Evolutionary conservation across 2,113 vertebrate species (phyloP).

Genomic region (Engraulis encrasicolus): DNA sequence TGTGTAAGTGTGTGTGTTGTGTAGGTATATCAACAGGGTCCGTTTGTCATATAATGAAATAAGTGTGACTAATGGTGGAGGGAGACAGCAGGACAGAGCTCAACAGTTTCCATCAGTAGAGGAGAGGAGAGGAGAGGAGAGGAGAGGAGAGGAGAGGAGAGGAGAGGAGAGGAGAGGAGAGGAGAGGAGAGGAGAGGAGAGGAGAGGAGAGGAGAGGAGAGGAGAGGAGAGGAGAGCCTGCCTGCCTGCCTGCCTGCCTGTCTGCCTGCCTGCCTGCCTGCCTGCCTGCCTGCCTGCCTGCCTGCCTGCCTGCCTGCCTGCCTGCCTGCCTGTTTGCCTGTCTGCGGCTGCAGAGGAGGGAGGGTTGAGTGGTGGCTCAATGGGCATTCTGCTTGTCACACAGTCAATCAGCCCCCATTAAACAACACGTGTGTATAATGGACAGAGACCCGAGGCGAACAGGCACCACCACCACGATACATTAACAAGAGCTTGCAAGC

Average conservation of each 20-base stretch:
- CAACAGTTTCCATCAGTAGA: constrained; percentile 17
- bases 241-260: too few species aligned
- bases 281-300: too few species aligned
- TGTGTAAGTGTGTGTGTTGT: background rate
- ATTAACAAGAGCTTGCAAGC: background rate
- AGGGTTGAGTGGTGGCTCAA: constrained; percentile 18
- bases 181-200: too few species aligned
- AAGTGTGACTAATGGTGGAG: constrained; percentile 42
- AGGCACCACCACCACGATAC: background rate
- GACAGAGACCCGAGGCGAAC: constrained; percentile 22
- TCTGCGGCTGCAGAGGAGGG: too few species aligned
- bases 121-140: too few species aligned
- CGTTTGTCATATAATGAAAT: constrained; percentile 37
- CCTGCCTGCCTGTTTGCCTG: too few species aligned
- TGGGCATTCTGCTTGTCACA: constrained; percentile 21
- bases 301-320: too few species aligned
- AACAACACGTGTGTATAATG: constrained; percentile 35
- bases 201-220: too few species aligned
- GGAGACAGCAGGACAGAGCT: constrained; percentile 14
- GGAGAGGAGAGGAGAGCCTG: too few species aligned
- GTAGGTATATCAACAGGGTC: background rate
- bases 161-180: too few species aligned
- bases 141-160: too few species aligned
- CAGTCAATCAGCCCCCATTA: constrained; percentile 39
- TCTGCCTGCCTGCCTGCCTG: too few species aligned